Conservation (phyloP, 1,140 invertebrate species). For the Dendrolimus kikuchii region DNA sequence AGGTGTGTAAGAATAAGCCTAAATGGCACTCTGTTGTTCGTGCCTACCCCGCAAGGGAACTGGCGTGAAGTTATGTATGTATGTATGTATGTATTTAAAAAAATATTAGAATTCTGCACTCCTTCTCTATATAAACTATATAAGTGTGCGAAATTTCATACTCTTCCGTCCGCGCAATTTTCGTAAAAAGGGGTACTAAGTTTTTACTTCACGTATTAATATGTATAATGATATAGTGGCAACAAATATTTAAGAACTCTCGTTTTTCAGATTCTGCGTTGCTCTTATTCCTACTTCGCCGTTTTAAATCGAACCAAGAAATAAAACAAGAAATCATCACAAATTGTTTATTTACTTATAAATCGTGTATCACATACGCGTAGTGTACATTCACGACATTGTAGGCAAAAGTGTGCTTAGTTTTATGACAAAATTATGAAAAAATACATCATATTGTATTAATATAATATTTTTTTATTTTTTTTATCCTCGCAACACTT, state of each 20-base stretch:
- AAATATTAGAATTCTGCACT: no score
- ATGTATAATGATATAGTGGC: no score
- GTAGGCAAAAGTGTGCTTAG: slow-evolving; percentile 65
- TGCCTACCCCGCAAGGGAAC: no score
- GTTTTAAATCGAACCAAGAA: slow-evolving; percentile 58
- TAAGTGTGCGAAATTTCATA: no score
- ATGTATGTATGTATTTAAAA: no score
- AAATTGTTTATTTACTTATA: slow-evolving; percentile 66
- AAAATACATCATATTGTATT: slow-evolving; percentile 38
- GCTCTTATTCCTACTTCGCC: slow-evolving; percentile 68
- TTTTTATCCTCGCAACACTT: slow-evolving; percentile 36
- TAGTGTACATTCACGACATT: slow-evolving; percentile 62
- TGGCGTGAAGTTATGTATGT: no score
- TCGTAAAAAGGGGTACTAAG: no score
- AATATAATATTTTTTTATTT: slow-evolving; percentile 3
- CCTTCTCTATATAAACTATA: no score
- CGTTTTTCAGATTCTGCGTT: slow-evolving; percentile 60
- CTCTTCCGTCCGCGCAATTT: no score
- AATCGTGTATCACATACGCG: slow-evolving; percentile 67
- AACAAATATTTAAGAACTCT: not conserved
- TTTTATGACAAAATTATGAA: slow-evolving; percentile 53
- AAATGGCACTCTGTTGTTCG: no score
- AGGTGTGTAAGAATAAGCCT: no score
- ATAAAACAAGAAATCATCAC: slow-evolving; percentile 26
- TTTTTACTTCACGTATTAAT: no score